phyloP scores from a whole-genome alignment of 2,797 vertebrate species.

The Carapus acus region DNA sequence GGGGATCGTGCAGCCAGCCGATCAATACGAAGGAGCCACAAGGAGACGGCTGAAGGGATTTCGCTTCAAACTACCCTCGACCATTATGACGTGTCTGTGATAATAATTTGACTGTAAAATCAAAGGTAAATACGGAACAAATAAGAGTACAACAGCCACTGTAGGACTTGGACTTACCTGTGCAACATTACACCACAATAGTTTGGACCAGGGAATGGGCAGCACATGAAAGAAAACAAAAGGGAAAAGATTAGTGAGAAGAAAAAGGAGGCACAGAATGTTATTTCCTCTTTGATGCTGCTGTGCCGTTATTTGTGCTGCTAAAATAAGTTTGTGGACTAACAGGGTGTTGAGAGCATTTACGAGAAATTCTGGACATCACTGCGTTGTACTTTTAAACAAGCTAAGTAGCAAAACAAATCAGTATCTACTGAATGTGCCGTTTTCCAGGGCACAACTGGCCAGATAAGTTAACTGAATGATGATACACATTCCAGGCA shows the following conservation, averaged over 20 bases:
- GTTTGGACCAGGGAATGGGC: conserved; percentile 25
- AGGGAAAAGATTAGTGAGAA: conserved; percentile 22
- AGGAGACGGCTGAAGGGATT: conserved; percentile 51
- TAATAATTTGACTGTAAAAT: conserved; percentile 39
- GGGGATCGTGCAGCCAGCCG: conserved; percentile 43
- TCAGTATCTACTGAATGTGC: conserved; percentile 19
- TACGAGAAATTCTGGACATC: conserved; percentile 2
- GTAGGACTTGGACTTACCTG: conserved; percentile 65
- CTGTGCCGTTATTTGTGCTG: not conserved
- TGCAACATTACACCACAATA: conserved; percentile 8
- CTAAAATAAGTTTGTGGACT: not conserved
- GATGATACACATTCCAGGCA: conserved; percentile 56
- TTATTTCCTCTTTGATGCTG: not conserved
- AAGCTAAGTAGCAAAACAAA: conserved; percentile 10
- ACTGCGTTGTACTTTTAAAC: conserved; percentile 8
- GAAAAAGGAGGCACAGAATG: not conserved
- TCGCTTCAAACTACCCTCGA: conserved; percentile 38
- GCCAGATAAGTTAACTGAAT: conserved; percentile 45
- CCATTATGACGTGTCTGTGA: conserved; percentile 34
- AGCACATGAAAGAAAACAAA: conserved; percentile 42
- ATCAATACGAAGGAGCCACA: conserved; percentile 53
- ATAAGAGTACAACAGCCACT: conserved; percentile 23
- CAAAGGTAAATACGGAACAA: conserved; percentile 14
- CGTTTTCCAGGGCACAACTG: conserved; percentile 27
- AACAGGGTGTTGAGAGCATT: conserved; percentile 4